Base-by-base conservation (phyloP, 2,113 vertebrate species). In the Cygnus atratus region DNA sequence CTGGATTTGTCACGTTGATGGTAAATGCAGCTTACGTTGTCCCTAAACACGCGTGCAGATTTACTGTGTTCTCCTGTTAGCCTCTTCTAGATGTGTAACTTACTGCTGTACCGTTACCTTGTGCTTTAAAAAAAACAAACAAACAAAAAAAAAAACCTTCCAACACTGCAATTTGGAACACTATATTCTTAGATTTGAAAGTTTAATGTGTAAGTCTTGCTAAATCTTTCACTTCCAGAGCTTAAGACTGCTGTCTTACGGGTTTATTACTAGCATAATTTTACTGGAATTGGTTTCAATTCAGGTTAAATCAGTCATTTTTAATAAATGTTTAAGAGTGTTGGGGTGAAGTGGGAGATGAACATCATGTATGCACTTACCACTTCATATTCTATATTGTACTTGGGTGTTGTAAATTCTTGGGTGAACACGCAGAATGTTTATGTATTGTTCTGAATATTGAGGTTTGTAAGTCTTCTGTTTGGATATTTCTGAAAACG, bases 381-480 rank as follows among this genome's bases (percentile, higher is more conserved):
- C 10, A 37, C 17, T 74, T 77, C 4, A 1, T 67, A 29, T 59
- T 85, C 41, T 58, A 5, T 80, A 29, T 39, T 83, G 20, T 67
- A 17, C 39, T 70, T 77, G 52, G 29, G 35, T 61, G 44, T 57
- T 66, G n/a, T 71, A 65, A 37, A 18, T 22, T 66, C 18, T 66
- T 71, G 28, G 39, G 18, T 46, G 29, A 88, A 26, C 29, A 20
- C 57, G 24, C 43, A 87, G n/a, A 88, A 43, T 46, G 61, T n/a
- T 87, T 11, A 10, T 21, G 18, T 52, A 6, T 4, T 83, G 50
- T 86, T 86, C 24, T 35, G 37, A 88, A 91, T 52, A 88, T 85
- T 91, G 76, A 97, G 82, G 33, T 66, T 87, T 70, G 10, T 74
- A 87, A 81, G 39, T 39, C 33, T 58, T n/a, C 48, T 9, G 8